These are phyloP conservation scores for Hartigia nigra DNA, from an alignment of 2,888 invertebrate genomes.

Conservation along the genomic window DNA sequence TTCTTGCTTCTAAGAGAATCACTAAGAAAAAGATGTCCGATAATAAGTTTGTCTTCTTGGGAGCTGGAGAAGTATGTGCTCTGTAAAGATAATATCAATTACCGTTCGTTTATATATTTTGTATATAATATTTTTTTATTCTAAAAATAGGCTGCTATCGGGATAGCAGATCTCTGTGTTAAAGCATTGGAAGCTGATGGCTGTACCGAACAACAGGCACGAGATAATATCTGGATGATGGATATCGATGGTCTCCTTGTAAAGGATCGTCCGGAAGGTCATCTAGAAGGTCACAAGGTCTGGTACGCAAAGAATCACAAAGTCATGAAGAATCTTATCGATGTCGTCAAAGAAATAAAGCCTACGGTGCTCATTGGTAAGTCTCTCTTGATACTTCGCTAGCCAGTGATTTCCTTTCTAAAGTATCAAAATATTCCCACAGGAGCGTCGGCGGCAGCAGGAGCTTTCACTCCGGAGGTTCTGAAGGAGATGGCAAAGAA, in stretches of 20 bases:
- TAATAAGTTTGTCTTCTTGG: constrained; percentile 91
- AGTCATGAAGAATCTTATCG: constrained; percentile 81
- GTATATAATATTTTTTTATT: constrained; percentile 6
- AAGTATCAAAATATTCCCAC: constrained; percentile 37
- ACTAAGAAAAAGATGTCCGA: constrained; percentile 86
- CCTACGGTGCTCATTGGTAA: constrained; percentile 90
- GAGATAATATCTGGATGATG: constrained; percentile 93
- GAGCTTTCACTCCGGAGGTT: constrained; percentile 90
- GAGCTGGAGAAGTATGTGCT: constrained; percentile 77
- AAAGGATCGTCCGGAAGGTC: constrained; percentile 73
- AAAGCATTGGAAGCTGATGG: constrained; percentile 87
- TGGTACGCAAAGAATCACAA: constrained; percentile 83
- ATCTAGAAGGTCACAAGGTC: constrained; percentile 76
- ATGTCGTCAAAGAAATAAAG: constrained; percentile 84
- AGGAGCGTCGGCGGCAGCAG: constrained; percentile 93
- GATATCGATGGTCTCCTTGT: constrained; percentile 93
- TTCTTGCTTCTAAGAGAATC: constrained; percentile 82
- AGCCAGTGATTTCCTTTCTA: constrained; percentile 51
- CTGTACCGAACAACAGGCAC: constrained; percentile 76
- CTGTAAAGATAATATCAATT: constrained; percentile 1
- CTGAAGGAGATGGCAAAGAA: constrained; percentile 86
- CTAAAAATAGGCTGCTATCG: constrained; percentile 81
- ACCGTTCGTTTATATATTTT: neutral
- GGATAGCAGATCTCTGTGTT: constrained; percentile 90
- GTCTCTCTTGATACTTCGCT: constrained; percentile 38